A percentile compares a stretch with the other conserved stretches of the same genome.
These are phyloP conservation scores for Augiades crinisus DNA, from an alignment of 2,888 invertebrate species.

Conservation along the genomic window DNA sequence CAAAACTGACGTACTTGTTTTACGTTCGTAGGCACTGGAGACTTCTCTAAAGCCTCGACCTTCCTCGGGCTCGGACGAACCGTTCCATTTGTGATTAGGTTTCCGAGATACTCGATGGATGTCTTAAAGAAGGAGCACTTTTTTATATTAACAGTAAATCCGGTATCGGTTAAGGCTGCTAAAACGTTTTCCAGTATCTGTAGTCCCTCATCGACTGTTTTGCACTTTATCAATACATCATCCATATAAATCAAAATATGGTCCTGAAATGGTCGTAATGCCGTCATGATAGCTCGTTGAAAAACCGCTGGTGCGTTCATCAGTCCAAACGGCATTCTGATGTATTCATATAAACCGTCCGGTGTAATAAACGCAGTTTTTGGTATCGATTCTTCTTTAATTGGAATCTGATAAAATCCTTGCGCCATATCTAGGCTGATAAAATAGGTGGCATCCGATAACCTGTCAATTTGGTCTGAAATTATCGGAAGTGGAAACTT, in stretches of 20 bases:
- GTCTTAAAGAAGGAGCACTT: not conserved
- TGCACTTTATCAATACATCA: conserved; percentile 35
- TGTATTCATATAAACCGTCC: too few species aligned
- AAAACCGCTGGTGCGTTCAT: conserved; percentile 28
- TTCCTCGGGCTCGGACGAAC: conserved; percentile 38
- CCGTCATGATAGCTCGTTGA: conserved; percentile 22
- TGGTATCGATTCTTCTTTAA: conserved; percentile 25
- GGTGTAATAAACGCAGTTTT: conserved; percentile 34
- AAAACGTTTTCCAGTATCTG: conserved; percentile 28
- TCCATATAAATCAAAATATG: conserved; percentile 34
- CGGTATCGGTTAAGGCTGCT: conserved; percentile 7
- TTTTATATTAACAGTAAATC: conserved; percentile 20
- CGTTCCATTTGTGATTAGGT: conserved; percentile 32
- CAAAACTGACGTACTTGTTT: conserved; percentile 37
- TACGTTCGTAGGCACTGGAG: conserved; percentile 34
- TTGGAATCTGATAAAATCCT: conserved; percentile 31
- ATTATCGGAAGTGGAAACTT: conserved; percentile 31
- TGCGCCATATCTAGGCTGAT: conserved; percentile 33
- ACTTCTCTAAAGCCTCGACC: conserved; percentile 36
- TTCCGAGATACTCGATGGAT: conserved; percentile 36
- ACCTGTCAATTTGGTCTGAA: conserved; percentile 29
- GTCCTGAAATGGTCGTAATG: not conserved
- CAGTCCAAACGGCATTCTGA: conserved; percentile 34
- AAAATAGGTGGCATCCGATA: conserved; percentile 32
- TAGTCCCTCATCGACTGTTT: conserved; percentile 30